These are phyloP conservation scores for Chaetodon trifasciatus DNA, from an alignment of 2,797 vertebrate species.

Conservation along the genomic window DNA sequence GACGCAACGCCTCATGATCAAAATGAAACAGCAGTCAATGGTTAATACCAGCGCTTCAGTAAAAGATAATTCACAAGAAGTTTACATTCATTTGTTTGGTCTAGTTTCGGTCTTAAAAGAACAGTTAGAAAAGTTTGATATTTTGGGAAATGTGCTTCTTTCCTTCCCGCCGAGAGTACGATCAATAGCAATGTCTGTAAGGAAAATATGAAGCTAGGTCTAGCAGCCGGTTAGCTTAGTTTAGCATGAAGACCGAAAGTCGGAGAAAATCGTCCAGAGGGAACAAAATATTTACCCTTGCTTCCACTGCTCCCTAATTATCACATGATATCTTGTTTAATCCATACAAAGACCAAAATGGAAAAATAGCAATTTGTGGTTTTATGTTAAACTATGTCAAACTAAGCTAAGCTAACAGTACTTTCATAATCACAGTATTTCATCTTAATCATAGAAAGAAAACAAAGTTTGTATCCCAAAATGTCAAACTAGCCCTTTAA, in stretches of 20 bases:
- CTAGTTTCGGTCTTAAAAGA: not conserved
- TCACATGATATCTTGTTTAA: not conserved
- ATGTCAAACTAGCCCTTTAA: not conserved
- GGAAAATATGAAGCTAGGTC: not conserved
- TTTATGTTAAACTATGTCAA: not conserved
- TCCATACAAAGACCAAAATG: not conserved
- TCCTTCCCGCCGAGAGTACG: not conserved
- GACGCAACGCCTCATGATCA: slow-evolving; percentile 50
- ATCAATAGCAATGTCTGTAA: not conserved
- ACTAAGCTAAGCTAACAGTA: not conserved
- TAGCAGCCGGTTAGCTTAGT: not conserved
- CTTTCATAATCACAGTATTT: not conserved
- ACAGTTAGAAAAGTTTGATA: not conserved
- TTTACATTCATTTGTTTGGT: not conserved
- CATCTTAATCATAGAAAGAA: not conserved
- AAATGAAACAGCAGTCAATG: slow-evolving; percentile 49
- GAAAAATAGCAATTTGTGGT: not conserved
- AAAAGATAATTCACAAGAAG: slow-evolving; percentile 40
- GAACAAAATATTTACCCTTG: not conserved
- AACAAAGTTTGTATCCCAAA: not conserved
- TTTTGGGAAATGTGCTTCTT: not conserved
- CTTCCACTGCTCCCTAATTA: not conserved
- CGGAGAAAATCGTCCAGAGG: not conserved
- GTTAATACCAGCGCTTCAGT: slow-evolving; percentile 4
- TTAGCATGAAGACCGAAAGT: not conserved